These are phyloP conservation scores for Heliconius hermathena DNA, from an alignment of 1,140 invertebrate species.

Conservation along the genomic window DNA sequence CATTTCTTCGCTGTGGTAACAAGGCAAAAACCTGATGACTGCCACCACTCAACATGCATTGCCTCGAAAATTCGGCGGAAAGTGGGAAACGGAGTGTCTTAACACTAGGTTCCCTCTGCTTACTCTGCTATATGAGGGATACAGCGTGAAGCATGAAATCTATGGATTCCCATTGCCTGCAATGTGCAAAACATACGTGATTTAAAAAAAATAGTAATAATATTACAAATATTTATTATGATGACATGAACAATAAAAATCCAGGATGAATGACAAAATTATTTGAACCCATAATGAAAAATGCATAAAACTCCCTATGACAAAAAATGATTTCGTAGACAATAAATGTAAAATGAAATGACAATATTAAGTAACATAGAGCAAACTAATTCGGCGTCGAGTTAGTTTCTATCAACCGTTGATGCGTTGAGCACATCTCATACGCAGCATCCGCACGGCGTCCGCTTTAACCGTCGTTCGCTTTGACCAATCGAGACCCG, in stretches of 20 bases:
- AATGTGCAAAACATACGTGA: too few relatives aligned
- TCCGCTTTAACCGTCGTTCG: conserved; percentile 26
- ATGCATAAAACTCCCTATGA: conserved; percentile 24
- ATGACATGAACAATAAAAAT: conserved; percentile 21
- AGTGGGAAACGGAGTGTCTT: too few relatives aligned
- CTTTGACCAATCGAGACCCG: conserved; percentile 59
- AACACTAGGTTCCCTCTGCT: too few relatives aligned
- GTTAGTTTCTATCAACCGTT: conserved; percentile 37
- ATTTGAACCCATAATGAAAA: conserved; percentile 32
- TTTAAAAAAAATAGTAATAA: not conserved
- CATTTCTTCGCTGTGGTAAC: too few relatives aligned
- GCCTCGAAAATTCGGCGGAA: too few relatives aligned
- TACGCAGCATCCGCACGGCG: conserved; percentile 13
- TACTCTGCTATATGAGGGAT: too few relatives aligned
- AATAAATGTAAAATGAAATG: conserved; percentile 31
- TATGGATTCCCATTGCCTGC: too few relatives aligned
- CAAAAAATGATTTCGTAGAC: not conserved
- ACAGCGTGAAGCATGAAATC: too few relatives aligned
- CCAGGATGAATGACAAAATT: conserved; percentile 21
- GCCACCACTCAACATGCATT: too few relatives aligned
- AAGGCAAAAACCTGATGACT: too few relatives aligned
- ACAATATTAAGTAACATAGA: conserved; percentile 23
- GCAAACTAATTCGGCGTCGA: conserved; percentile 26
- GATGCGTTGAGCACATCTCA: conserved; percentile 29
- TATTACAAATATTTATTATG: conserved; percentile 37